Evolutionary conservation across 2,888 invertebrate genomes (phyloP).

Genomic region (Acheta domesticus): DNA sequence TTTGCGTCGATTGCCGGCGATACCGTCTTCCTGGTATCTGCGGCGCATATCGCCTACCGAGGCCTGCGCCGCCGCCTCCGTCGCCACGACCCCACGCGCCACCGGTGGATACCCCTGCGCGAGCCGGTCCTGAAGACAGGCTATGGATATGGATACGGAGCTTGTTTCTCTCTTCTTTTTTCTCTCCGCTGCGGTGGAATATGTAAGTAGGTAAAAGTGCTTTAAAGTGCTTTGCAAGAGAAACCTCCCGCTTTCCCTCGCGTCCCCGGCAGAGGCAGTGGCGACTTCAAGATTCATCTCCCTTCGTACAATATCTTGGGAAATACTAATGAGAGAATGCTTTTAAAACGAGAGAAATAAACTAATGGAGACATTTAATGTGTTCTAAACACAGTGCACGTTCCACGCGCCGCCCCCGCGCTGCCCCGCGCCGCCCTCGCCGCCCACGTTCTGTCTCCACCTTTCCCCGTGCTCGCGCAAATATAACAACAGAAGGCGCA

Average conservation of each 20-base stretch:
- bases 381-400: slow-evolving; percentile 31
- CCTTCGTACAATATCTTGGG: slow-evolving; percentile 21
- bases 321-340: slow-evolving; percentile 42
- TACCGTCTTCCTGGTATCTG: not conserved
- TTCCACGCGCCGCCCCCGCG: not conserved
- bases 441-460: not conserved
- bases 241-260: slow-evolving; percentile 3
- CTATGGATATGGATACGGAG: slow-evolving; percentile 11
- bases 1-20: not conserved
- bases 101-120: not conserved
- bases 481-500: not conserved
- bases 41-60: not conserved
- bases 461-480: not conserved
- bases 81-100: not conserved
- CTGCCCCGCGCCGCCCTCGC: not conserved
- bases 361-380: slow-evolving; percentile 37
- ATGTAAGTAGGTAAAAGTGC: slow-evolving; percentile 38
- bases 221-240: slow-evolving; percentile 29
- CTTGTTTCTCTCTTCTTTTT: slow-evolving; percentile 23
- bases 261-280: not conserved
- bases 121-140: slow-evolving; percentile 9
- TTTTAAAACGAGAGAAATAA: slow-evolving; percentile 40
- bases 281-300: slow-evolving; percentile 24
- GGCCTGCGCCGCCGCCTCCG: not conserved
- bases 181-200: slow-evolving; percentile 31